Base-by-base conservation (phyloP, 2,113 vertebrate species). In the Caracal caracal region DNA sequence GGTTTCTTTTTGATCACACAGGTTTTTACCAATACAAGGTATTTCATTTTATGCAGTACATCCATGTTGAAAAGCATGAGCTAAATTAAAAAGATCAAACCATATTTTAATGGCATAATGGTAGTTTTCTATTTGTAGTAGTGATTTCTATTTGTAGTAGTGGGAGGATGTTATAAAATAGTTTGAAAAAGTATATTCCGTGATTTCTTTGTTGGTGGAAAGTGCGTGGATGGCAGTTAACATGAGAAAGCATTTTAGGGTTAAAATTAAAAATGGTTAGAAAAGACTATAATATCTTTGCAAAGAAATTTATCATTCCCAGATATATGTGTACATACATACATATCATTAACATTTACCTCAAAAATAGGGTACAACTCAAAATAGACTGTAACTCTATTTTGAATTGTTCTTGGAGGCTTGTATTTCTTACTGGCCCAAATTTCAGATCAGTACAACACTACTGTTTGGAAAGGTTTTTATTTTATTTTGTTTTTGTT, bases 241-340 rank as follows among this genome's bases (percentile, higher is more conserved):
- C 93, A 28, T 91, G 56, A 88, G 53, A 71, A 93, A 79, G 28
- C 13, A 85, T 95, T 88, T 97, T 81, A 90, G 85, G 35, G 8
- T 40, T 93, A 76, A 96, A 65, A 85, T 93, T 66, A 15, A 93
- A 97, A 88, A 68, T 68, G 28, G 19, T 63, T 84, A 63, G 30
- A 93, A 91, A 95, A 87, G 30, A 86, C 13, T 88, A 7, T 84
- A 19, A 47, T 88, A 51, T 70, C 9, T 93, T 93, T 76, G 33
- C 51, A 59, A 83, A 91, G 37, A 26, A 93, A 35, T 47, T 88
- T 95, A 35, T 75, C 82, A 66, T n/a, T 83, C 51, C 35, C 75
- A 35, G 71, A 80, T 49, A 17, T 90, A 79, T 80, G 17, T 35
- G 33, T 51, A 19, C 7, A 15, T 59, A 4, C 12, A 53, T 78